These are phyloP conservation scores for Plutomurus gul DNA, from an alignment of 1,140 invertebrate genomes.

Conservation along the genomic window DNA sequence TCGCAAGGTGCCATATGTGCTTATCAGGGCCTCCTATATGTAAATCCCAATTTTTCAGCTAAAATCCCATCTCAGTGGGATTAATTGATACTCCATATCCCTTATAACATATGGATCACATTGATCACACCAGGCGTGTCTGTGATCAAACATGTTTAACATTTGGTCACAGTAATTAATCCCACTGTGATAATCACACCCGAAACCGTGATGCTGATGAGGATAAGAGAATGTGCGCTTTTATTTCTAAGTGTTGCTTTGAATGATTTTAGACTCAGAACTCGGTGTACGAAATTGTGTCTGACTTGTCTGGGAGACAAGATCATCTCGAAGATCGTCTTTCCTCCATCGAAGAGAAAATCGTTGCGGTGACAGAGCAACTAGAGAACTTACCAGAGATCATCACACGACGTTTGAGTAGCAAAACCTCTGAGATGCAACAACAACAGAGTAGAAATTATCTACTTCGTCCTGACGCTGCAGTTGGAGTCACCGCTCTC, in stretches of 20 bases:
- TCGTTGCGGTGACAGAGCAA: slow-evolving; percentile 74
- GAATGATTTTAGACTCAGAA: slow-evolving; percentile 83
- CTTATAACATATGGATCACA: too few relatives aligned
- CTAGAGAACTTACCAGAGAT: slow-evolving; percentile 81
- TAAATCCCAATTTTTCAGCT: too few relatives aligned
- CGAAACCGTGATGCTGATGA: neutral
- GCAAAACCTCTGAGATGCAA: slow-evolving; percentile 68
- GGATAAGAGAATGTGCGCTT: neutral
- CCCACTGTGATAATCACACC: too few relatives aligned
- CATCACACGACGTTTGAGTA: slow-evolving; percentile 72
- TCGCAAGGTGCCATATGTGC: too few relatives aligned
- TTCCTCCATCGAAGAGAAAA: slow-evolving; percentile 82
- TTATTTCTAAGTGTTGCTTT: neutral
- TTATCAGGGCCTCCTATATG: too few relatives aligned
- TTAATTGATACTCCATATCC: too few relatives aligned
- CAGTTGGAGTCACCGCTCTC: slow-evolving; percentile 29
- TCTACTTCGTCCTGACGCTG: slow-evolving; percentile 80
- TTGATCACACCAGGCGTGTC: too few relatives aligned
- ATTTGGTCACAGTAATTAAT: too few relatives aligned
- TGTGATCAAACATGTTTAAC: too few relatives aligned
- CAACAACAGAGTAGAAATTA: slow-evolving; percentile 67
- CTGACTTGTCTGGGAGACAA: slow-evolving; percentile 90
- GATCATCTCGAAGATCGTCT: slow-evolving; percentile 86
- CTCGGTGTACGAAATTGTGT: slow-evolving; percentile 94
- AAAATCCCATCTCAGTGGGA: too few relatives aligned